These are phyloP conservation scores for Iselma pallidipennis DNA, from an alignment of 2,888 invertebrate genomes.

Conservation along the genomic window DNA sequence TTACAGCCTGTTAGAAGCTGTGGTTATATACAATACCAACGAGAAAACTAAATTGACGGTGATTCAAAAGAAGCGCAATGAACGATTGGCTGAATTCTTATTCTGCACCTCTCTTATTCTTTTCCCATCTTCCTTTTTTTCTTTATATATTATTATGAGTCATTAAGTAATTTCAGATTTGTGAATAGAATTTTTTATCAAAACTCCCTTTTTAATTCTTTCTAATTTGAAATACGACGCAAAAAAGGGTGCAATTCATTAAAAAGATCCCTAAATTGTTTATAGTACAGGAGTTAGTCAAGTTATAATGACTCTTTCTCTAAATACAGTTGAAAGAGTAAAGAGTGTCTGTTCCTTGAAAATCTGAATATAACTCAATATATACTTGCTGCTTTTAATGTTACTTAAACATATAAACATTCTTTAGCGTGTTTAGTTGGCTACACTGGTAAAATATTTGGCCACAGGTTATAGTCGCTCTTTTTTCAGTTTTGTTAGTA, in stretches of 20 bases:
- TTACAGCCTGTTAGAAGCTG: constrained; percentile 57
- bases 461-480: neutral
- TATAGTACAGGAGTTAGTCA: constrained; percentile 13
- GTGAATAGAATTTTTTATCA: constrained; percentile 22
- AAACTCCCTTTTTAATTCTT: neutral
- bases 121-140: neutral
- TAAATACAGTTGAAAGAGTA: constrained; percentile 17
- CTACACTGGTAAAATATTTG: constrained; percentile 36
- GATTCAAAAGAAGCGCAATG: constrained; percentile 45
- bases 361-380: constrained; percentile 48
- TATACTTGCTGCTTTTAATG: constrained; percentile 45
- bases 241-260: neutral
- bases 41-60: constrained; percentile 49
- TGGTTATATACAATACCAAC: constrained; percentile 49
- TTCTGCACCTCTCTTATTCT: constrained; percentile 31
- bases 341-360: constrained; percentile 45
- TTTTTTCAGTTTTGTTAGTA: neutral
- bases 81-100: constrained; percentile 45
- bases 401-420: constrained; percentile 47
- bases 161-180: constrained; percentile 35
- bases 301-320: constrained; percentile 17
- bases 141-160: constrained; percentile 25
- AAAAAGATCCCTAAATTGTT: constrained; percentile 9
- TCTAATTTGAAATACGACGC: neutral
- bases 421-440: constrained; percentile 32